phyloP scores from a whole-genome alignment of 2,797 vertebrate genomes.

The Tokudaia muenninki region DNA sequence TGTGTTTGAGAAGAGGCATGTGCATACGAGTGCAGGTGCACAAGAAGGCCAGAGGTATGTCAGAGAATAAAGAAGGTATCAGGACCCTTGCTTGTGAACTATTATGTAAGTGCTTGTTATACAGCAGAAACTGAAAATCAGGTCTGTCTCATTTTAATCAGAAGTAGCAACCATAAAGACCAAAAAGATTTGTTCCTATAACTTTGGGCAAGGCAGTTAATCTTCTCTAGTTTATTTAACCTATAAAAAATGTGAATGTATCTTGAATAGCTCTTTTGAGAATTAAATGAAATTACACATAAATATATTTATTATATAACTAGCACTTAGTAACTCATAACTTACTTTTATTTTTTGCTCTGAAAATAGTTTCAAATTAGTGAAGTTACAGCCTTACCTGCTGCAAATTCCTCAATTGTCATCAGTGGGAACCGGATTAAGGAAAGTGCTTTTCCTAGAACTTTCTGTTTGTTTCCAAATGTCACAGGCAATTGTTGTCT shows the following conservation, averaged over 20 bases:
- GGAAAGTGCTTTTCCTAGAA: slow-evolving; percentile 90
- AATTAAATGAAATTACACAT: not conserved
- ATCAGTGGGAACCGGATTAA: slow-evolving; percentile 92
- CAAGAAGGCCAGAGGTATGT: too few relatives aligned
- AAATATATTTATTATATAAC: not conserved
- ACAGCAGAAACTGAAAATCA: slow-evolving; percentile 19
- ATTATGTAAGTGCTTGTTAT: not conserved
- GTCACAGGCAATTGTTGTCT: slow-evolving; percentile 90
- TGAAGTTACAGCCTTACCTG: slow-evolving; percentile 84
- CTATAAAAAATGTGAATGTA: not conserved
- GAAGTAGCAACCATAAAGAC: not conserved
- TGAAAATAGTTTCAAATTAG: not conserved
- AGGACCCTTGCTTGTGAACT: not conserved
- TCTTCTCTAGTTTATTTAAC: not conserved
- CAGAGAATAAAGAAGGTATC: too few relatives aligned
- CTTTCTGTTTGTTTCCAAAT: slow-evolving; percentile 90
- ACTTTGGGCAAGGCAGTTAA: not conserved
- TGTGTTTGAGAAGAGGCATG: too few relatives aligned
- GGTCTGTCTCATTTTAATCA: slow-evolving; percentile 7
- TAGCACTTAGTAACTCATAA: not conserved
- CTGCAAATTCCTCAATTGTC: slow-evolving; percentile 92
- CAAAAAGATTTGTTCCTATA: not conserved
- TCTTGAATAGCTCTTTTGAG: not conserved
- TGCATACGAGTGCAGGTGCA: too few relatives aligned
- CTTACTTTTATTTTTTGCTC: not conserved